Evolutionary conservation across 2,113 vertebrate species (phyloP), one percentile per base, ranked within the genome.

Genomic region (Dermatemys mawii): DNA sequence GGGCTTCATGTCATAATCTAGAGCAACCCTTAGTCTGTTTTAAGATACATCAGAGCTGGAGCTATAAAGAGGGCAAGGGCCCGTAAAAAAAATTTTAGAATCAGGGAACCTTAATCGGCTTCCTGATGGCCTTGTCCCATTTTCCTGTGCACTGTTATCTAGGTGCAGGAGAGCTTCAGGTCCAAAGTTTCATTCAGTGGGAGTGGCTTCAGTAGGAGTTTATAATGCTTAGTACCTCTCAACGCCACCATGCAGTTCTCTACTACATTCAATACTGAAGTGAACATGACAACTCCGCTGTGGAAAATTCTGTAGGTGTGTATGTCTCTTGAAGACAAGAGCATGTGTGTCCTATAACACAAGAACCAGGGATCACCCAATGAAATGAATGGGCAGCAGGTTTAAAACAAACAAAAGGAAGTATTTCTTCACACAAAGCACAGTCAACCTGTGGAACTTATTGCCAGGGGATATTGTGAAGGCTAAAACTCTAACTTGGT

Each of bases 291-390:
- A 0, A 0, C 32, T 11, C 70, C 50, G 21, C 46, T 38, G 57
- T 49, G 76, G 87, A 55, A 51, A n/a, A n/a, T 35, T 2, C 0
- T 5, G 13, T 6, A 48, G 44, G 0, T 0, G 5, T 24, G 12
- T 5, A 57, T 3, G 1, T 13, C 38, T 3, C 29, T 3, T 49
- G 73, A 27, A 32, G 0, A 0, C 0, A 29, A 38, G 27, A 57
- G 63, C 2, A 41, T 46, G 17, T 35, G 48, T 12, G 8, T 63
- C 32, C 35, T 35, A n/a, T 63, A 63, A 63, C 60, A 63, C 35
- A 63, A 19, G 60, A 63, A n/a, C 60, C 16, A n/a, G 16, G 60
- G 16, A 19, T n/a, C 60, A 63, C 60, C 35, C 60, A 63, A n/a
- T n/a, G 60, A 63, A 63, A 63, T 63, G 17, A 63, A 35, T 32